Conservation (phyloP, 92 coral and sea anemone species). For the Umimayanthus chanpuru region DNA sequence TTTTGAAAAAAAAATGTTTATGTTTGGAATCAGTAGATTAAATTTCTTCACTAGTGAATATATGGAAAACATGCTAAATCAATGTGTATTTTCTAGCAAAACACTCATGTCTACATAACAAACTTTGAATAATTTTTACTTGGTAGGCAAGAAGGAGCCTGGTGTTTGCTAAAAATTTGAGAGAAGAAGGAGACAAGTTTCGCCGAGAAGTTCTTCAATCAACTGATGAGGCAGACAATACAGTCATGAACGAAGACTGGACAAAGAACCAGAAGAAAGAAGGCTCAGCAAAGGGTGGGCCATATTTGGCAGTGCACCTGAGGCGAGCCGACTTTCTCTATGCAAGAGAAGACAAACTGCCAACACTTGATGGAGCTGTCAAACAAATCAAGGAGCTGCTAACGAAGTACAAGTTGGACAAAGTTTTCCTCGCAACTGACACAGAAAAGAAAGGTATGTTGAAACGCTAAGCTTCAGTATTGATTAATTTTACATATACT, state of each 20-base stretch:
- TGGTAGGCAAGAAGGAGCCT: slow-evolving; percentile 91
- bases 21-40: no score
- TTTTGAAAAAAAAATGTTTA: no score
- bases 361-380: slow-evolving; percentile 83
- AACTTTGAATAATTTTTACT: neutral
- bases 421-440: slow-evolving; percentile 94
- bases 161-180: slow-evolving; percentile 95
- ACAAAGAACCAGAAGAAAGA: slow-evolving; percentile 88
- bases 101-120: neutral
- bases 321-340: slow-evolving; percentile 93
- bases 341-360: slow-evolving; percentile 86
- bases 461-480: no score
- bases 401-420: slow-evolving; percentile 79
- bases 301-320: slow-evolving; percentile 88
- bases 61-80: no score
- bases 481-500: neutral
- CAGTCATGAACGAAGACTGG: slow-evolving; percentile 95
- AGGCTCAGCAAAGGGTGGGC: slow-evolving; percentile 92
- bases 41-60: neutral
- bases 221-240: slow-evolving; percentile 80
- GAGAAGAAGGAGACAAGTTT: slow-evolving; percentile 93
- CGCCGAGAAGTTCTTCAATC: slow-evolving; percentile 82
- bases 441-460: slow-evolving; percentile 73
- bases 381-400: slow-evolving; percentile 84
- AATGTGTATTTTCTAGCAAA: no score